Evolutionary conservation across 2,888 invertebrate genomes (phyloP).

Genomic region (Amphipyra berbera): DNA sequence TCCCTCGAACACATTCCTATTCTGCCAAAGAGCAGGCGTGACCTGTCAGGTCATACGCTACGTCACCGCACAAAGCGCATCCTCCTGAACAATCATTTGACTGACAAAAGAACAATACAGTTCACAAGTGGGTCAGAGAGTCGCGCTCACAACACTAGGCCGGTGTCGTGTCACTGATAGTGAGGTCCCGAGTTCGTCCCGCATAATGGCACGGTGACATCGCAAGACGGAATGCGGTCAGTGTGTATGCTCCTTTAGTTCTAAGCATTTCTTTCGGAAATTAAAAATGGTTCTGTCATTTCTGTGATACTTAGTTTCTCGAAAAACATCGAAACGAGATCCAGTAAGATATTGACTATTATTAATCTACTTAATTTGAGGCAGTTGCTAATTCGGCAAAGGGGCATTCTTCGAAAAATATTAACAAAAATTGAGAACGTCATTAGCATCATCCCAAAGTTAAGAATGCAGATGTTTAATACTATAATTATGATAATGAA

Average conservation of each 20-base stretch:
- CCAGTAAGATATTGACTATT: too few relatives aligned
- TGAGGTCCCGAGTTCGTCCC: constrained; percentile 67
- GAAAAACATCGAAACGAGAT: too few relatives aligned
- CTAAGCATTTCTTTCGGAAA: constrained; percentile 17
- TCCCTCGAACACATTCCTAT: constrained; percentile 7
- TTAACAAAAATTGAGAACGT: too few relatives aligned
- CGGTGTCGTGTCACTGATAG: constrained; percentile 77
- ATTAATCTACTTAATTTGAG: too few relatives aligned
- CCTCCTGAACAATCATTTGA: constrained; percentile 59
- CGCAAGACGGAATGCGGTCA: constrained; percentile 66
- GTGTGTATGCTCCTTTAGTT: constrained; percentile 55
- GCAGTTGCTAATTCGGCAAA: too few relatives aligned
- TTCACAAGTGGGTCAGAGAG: constrained; percentile 80
- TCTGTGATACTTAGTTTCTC: too few relatives aligned
- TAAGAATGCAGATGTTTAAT: too few relatives aligned
- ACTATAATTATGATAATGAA: too few relatives aligned
- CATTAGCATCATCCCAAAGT: too few relatives aligned
- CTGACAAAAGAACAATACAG: constrained; percentile 77
- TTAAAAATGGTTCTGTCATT: neutral
- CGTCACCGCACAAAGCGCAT: constrained; percentile 55
- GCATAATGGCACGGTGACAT: constrained; percentile 69
- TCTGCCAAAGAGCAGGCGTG: constrained; percentile 25
- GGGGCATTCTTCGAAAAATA: too few relatives aligned
- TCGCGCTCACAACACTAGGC: constrained; percentile 70
- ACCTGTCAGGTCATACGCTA: constrained; percentile 38